Percentiles rank a stretch among this genome's conserved stretches.
Conservation (phyloP, 2,113 vertebrate species). For the Falco punctatus region DNA sequence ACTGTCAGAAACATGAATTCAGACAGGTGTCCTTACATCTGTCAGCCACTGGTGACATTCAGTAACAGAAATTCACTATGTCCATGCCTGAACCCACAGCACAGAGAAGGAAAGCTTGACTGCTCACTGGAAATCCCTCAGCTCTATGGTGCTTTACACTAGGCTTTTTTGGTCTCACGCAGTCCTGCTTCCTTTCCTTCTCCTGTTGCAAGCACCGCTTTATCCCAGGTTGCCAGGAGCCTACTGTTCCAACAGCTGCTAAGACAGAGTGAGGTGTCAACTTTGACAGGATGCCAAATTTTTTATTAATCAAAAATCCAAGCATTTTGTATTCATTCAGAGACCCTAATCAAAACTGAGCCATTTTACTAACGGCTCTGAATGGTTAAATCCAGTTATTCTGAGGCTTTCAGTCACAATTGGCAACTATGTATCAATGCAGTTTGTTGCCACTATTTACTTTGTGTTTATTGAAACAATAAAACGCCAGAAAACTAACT, state of each 20-base stretch:
- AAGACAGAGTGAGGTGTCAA: conserved; percentile 22
- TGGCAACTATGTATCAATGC: not conserved
- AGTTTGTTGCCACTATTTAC: not conserved
- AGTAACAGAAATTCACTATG: not conserved
- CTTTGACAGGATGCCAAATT: conserved; percentile 35
- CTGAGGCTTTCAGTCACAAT: not conserved
- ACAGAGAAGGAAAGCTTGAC: not conserved
- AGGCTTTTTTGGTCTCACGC: conserved; percentile 10
- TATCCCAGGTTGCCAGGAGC: conserved; percentile 59
- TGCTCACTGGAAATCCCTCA: conserved; percentile 22
- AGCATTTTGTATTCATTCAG: not conserved
- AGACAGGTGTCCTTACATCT: not conserved
- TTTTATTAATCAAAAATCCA: conserved; percentile 26
- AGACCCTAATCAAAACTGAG: not conserved
- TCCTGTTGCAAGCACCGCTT: conserved; percentile 33
- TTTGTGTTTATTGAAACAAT: not conserved
- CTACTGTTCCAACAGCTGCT: conserved; percentile 60
- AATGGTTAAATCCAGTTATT: not conserved
- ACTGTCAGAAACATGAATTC: not conserved
- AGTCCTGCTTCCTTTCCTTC: conserved; percentile 51
- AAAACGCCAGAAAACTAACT: not conserved
- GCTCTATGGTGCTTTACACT: not conserved
- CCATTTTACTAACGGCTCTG: not conserved
- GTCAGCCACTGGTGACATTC: not conserved
- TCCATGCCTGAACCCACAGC: not conserved